Evolutionary conservation across 92 coral and sea anemone species (phyloP), one percentile per base, ranked within the genome.

Genomic region (Parazoanthus darwini): DNA sequence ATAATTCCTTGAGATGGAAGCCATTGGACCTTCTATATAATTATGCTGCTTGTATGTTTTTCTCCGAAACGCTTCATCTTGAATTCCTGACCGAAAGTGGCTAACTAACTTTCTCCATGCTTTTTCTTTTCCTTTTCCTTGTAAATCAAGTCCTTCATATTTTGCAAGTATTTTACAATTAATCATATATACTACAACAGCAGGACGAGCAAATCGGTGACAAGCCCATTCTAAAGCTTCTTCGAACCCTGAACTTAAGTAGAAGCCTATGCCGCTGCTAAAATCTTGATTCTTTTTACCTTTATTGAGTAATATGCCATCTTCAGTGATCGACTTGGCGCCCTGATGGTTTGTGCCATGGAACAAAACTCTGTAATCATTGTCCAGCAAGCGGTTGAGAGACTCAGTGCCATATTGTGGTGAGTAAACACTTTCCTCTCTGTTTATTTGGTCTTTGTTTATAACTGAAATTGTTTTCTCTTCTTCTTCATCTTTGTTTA

Each of bases 301-400:
- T 29, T 29, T 29, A 29, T 29, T 29, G 33, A 29, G 33, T 29
- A 29, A 29, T 29, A 29, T 29, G 33, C 33, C 33, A 29, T 29
- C 33, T 29, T 29, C 33, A 29, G 33, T 29, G 33, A 29, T 29
- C 33, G 33, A 29, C 33, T 29, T 29, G 33, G 33, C 33, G 33
- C 33, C 33, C 33, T 29, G 33, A 29, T 90, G 92, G 70, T 90
- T 85, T 0, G 92, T 90, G 20, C 92, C 92, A 80, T 90, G 92
- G 75, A 86, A 90, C 42, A 80, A 81, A 56, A 86, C 9, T 70
- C 38, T 74, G 33, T 29, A 29, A 29, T 29, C 33, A 29, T 29
- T 29, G 33, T 29, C 33, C 33, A 29, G 33, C 33, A 29, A 29
- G 33, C 33, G 33, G 33, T 29, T 29, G 33, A 29, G 33, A 29